Conservation (phyloP, 2,888 invertebrate genomes). For the Drosophila bunnanda region DNA sequence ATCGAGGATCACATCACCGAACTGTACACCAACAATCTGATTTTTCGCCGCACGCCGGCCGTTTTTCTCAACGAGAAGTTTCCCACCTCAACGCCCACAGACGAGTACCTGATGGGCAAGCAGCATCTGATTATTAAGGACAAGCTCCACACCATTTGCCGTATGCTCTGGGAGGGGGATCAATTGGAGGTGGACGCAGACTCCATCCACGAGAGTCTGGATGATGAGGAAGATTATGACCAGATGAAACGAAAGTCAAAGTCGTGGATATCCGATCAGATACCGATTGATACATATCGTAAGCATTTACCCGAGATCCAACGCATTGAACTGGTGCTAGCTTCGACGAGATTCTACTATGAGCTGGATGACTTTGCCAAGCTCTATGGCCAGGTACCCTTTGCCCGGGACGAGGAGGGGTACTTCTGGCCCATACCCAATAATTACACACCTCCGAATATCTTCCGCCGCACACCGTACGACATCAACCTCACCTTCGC, state of each 20-base stretch:
- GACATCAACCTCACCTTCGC: constrained; percentile 82
- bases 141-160: constrained; percentile 61
- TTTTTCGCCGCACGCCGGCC: constrained; percentile 61
- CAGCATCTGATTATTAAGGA: constrained; percentile 76
- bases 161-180: constrained; percentile 26
- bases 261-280: not conserved
- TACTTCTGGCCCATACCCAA: constrained; percentile 78
- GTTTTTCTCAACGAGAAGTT: constrained; percentile 78
- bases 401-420: constrained; percentile 69
- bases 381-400: constrained; percentile 61
- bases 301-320: constrained; percentile 76
- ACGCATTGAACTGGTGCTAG: constrained; percentile 78
- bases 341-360: constrained; percentile 71
- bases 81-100: constrained; percentile 75
- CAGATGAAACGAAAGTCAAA: not conserved
- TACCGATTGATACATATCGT: constrained; percentile 57
- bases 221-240: not conserved
- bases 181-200: accelerated
- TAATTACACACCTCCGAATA: constrained; percentile 73
- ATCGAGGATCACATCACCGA: constrained; percentile 75
- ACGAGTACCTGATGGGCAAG: constrained; percentile 72
- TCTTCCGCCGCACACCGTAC: constrained; percentile 74
- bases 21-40: constrained; percentile 67
- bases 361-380: constrained; percentile 58
- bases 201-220: not conserved